phyloP scores from a whole-genome alignment of 2,113 vertebrate genomes.

The Prunella fulvescens region DNA sequence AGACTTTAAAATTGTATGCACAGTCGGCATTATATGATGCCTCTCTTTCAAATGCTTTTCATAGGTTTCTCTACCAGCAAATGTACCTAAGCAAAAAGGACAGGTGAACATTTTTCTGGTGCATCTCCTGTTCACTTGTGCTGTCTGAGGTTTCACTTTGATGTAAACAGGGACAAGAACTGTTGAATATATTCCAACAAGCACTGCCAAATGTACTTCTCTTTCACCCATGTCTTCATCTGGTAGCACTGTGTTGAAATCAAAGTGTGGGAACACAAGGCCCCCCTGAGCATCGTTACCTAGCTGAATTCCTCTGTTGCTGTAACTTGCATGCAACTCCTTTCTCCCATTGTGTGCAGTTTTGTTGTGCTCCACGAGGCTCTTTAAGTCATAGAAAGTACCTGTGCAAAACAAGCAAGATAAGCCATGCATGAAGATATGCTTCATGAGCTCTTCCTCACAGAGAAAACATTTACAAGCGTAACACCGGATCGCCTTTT shows the following conservation, averaged over 20 bases:
- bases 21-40: constrained; percentile 91
- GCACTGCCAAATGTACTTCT: constrained; percentile 87
- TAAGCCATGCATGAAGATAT: constrained; percentile 89
- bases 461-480: constrained; percentile 86
- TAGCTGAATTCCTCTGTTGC: constrained; percentile 85
- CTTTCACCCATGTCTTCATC: constrained; percentile 85
- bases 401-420: constrained; percentile 89
- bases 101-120: constrained; percentile 75
- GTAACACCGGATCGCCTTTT: constrained; percentile 86
- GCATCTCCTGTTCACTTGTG: constrained; percentile 16
- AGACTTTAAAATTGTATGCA: constrained; percentile 89
- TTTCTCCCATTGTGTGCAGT: constrained; percentile 80
- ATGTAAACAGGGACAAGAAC: constrained; percentile 82
- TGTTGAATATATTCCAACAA: constrained; percentile 76
- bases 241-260: constrained; percentile 83
- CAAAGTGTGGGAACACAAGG: constrained; percentile 89
- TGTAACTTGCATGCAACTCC: constrained; percentile 83
- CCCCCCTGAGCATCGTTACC: constrained; percentile 78
- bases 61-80: constrained; percentile 75
- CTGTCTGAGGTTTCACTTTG: constrained; percentile 80
- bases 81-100: constrained; percentile 87
- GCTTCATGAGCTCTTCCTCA: constrained; percentile 86
- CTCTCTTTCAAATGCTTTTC: constrained; percentile 87
- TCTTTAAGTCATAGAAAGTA: constrained; percentile 87
- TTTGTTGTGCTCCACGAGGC: constrained; percentile 83